Base-by-base conservation (phyloP, 1,140 invertebrate genomes). In the Meloidogyne chitwoodi region DNA sequence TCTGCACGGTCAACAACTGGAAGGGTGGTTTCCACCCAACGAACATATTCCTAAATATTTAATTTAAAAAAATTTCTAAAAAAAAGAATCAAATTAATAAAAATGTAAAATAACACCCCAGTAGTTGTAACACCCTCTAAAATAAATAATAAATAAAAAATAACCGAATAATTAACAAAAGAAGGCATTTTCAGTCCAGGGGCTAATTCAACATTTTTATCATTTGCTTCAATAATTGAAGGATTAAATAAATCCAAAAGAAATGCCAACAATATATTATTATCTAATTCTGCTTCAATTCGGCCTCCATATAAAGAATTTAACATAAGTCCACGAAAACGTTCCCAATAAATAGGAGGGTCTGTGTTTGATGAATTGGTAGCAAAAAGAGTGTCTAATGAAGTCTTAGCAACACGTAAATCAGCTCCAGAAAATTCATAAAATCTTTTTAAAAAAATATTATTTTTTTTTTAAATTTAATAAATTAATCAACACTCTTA, bases 401-500 rank as follows among this genome's bases (percentile, higher is more conserved):
- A 29, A 38, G 71, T 63, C 68, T 41, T 89, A 1, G 92, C 93
- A 5, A 93, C 92, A 73, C 91, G 90, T 0, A 96, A 88, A 88
- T 96, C 94, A 0, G 92, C 90, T 79, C 93, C 91, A 48, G 91
- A 93, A 88, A 95, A 96, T 83, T 96, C 94, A 87, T 96, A 96
- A 85, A 91, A 92, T 86, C 93, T 93, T 75, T 67, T 31, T 10
- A 31, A 68, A 66, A 24, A 67, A 8, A 63, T 82, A 74, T 44
- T 75, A 74, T 63, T 24, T 56, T 10, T 19, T 22, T 1, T 26
- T 6, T 31, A 2, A 63, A 63, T 63, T 22, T 2, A 63, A 26
- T 24, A 24, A 64, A 31, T 8, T 6, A 6, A 24, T 8, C 4
- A 63, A 2, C 22, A 22, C 26, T 10, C 29, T 74, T 66, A 68